Evolutionary conservation across 2,888 invertebrate species (phyloP).

Genomic region (Chloromyia formosa): DNA sequence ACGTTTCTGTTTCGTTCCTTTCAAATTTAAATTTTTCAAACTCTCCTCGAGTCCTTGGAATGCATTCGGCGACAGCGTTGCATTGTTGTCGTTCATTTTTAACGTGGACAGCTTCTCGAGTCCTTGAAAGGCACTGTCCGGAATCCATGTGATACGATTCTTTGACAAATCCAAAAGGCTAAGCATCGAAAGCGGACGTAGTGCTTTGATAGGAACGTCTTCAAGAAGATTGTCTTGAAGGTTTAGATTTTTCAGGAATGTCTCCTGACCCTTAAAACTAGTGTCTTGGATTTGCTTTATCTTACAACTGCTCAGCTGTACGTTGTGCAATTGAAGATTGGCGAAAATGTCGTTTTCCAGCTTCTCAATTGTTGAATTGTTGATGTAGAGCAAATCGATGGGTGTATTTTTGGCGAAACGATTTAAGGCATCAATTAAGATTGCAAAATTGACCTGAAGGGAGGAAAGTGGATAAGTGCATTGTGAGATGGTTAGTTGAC

Average conservation of each 20-base stretch:
- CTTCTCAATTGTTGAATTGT: constrained; percentile 81
- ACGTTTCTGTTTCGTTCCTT: constrained; percentile 82
- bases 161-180: constrained; percentile 85
- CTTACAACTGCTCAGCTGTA: constrained; percentile 85
- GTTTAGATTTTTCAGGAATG: constrained; percentile 81
- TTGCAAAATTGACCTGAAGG: constrained; percentile 76
- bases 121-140: constrained; percentile 79
- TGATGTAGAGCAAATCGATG: constrained; percentile 86
- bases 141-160: constrained; percentile 77
- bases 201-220: constrained; percentile 79
- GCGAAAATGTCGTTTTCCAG: constrained; percentile 75
- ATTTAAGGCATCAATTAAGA: constrained; percentile 77
- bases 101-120: constrained; percentile 79
- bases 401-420: constrained; percentile 73
- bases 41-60: constrained; percentile 82
- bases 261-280: constrained; percentile 86
- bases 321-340: constrained; percentile 78
- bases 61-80: constrained; percentile 75
- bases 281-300: constrained; percentile 75
- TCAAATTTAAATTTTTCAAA: constrained; percentile 87
- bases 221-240: constrained; percentile 83
- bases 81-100: constrained; percentile 88
- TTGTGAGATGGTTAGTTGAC: background rate
- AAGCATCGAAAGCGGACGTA: constrained; percentile 74
- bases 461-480: constrained; percentile 38